Evolutionary conservation across 2,113 vertebrate species (phyloP).

Genomic region (Hystrix brachyura): DNA sequence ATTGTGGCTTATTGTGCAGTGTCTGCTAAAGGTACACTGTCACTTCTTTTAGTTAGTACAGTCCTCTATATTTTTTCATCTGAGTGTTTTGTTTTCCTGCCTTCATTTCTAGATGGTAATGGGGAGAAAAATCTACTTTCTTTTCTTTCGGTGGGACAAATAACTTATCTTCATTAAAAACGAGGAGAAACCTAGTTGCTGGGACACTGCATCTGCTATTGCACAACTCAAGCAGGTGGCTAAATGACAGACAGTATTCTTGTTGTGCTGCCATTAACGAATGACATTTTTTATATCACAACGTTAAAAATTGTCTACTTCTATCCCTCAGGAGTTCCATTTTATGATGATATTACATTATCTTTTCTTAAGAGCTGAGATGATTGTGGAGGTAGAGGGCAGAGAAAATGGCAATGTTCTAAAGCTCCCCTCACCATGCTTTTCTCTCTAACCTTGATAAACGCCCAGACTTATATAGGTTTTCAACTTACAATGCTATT

Average conservation of each 20-base stretch:
- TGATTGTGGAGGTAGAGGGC: neutral
- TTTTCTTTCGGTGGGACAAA: neutral
- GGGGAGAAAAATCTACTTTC: neutral
- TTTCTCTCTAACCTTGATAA: neutral
- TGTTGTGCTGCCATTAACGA: neutral
- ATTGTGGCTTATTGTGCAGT: neutral
- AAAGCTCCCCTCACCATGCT: neutral
- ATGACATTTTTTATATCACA: neutral
- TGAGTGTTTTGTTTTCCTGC: neutral
- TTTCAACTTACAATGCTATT: constrained; percentile 15
- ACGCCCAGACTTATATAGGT: neutral
- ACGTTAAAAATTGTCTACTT: neutral
- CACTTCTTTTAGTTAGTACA: neutral
- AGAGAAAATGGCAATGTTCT: constrained; percentile 53
- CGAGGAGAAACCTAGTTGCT: neutral
- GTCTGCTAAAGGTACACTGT: neutral
- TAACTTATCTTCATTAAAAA: constrained; percentile 32
- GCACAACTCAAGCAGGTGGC: neutral
- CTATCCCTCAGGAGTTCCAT: neutral
- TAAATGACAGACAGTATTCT: neutral
- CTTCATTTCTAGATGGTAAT: neutral
- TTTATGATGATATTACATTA: neutral
- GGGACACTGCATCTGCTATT: neutral
- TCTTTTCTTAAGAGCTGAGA: neutral
- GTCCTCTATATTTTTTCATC: neutral